Evolutionary conservation across 2,797 vertebrate genomes (phyloP), one percentile per base, ranked within the genome.

Genomic region (Nothura maculosa): DNA sequence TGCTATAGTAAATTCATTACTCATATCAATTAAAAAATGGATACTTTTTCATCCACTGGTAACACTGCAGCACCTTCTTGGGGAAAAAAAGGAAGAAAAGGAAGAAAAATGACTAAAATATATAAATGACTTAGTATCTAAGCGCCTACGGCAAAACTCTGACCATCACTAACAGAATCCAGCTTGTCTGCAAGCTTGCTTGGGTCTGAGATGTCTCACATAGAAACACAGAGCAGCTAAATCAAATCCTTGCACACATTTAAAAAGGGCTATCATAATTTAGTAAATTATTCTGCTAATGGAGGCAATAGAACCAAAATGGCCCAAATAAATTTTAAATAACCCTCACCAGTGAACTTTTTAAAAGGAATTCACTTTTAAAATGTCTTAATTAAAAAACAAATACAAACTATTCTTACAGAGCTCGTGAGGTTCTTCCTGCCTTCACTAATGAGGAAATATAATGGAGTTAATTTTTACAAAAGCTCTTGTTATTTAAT

Each of bases 391-490:
- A 92, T 92, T 93, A 84, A 85, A 90, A 80, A 90, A 34, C 28
- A 91, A 90, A 87, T 55, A 69, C 19, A 20, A 92, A 91, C 4
- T 80, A 80, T 87, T 92, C 47, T 20, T 80, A 47, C 48, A 93
- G 57, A 87, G 58, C 38, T 74, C 36, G 57, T 28, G 62, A 48
- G 58, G 45, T 40, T 63, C 84, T 63, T 88, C 84, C 64, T 80
- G 36, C 28, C 47, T 88, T 94, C 73, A 22, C 80, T 93, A 89
- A 94, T 66, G 40, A 84, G 67, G 61, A 92, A 42, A 81, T 42
- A 89, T 78, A 75, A 78, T 36, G 24, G 64, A 92, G 87, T 64
- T 73, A 89, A 74, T 89, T 93, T 95, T 92, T 85, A 73, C 76
- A 58, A 55, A 92, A 81, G 77, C 85, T 92, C 70, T 76, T 93